Evolutionary conservation across 1,140 invertebrate genomes (phyloP).

Genomic region (Euwallacea fornicatus): DNA sequence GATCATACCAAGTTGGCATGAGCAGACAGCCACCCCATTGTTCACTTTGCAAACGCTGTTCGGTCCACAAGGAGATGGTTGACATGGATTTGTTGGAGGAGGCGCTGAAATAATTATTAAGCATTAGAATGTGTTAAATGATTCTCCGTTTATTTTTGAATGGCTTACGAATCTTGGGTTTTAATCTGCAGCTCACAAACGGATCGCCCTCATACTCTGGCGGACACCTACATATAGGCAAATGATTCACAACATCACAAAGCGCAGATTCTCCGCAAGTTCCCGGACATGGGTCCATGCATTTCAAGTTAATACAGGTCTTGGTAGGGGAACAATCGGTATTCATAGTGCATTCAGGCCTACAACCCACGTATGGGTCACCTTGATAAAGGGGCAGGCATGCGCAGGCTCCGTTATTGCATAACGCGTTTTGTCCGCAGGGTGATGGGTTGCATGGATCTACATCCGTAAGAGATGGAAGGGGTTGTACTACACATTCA

Average conservation of each 20-base stretch:
- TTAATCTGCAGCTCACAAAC: conserved; percentile 63
- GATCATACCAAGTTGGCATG: conserved; percentile 68
- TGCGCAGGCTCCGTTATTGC: conserved; percentile 62
- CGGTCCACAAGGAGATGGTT: conserved; percentile 64
- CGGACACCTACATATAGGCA: conserved; percentile 70
- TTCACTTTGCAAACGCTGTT: conserved; percentile 67
- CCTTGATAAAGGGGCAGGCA: conserved; percentile 68
- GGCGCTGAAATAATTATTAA: conserved; percentile 28
- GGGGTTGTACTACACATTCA: conserved; percentile 57
- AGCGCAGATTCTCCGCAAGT: conserved; percentile 72
- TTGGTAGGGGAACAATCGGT: conserved; percentile 75
- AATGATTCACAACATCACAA: conserved; percentile 80
- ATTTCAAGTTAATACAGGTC: conserved; percentile 74
- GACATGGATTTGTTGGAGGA: conserved; percentile 52
- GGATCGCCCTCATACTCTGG: conserved; percentile 72
- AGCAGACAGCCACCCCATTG: conserved; percentile 73
- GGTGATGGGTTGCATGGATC: conserved; percentile 64
- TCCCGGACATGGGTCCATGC: conserved; percentile 74
- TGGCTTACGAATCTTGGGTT: conserved; percentile 43
- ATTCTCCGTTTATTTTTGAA: not conserved
- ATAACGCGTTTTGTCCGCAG: conserved; percentile 67
- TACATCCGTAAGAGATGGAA: conserved; percentile 40
- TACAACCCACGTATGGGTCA: conserved; percentile 66
- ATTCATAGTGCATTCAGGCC: conserved; percentile 83
- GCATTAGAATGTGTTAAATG: not conserved